Evolutionary conservation across 2,797 vertebrate species (phyloP), one percentile per base, ranked within the genome.

Genomic region (Eulemur coronatus): DNA sequence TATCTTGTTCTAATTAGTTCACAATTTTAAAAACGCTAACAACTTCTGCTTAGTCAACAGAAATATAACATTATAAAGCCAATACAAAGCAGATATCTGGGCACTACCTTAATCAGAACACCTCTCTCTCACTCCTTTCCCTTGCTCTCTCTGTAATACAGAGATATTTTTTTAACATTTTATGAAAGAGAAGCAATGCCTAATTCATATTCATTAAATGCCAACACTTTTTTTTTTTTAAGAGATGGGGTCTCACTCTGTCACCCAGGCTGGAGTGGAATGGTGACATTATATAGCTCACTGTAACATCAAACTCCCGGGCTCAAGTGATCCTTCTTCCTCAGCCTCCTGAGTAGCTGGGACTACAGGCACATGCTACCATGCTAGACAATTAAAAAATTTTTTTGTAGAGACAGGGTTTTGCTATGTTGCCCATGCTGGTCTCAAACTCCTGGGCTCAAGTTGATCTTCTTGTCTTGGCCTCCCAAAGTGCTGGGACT

Each of bases 131-230:
- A 81, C 50, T 70, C 22, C 1, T 35, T 20, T 78, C 52, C 35
- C n/a, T 18, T 43, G 69, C 18, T 38, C 35, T 78, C 35, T 57
- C n/a, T 30, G 7, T 41, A 61, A 59, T 7, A 63, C 61, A 55
- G 5, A 98, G 12, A 63, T 13, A 48, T 67, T 20, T 43, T 30
- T 10, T 35, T 97, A 97, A 95, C 69, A 96, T 93, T 96, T 97
- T 97, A 76, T 97, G 96, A 97, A 97, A 97, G 93, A 97, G 97
- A 98, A 98, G 88, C 84, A 94, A 98, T 98, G 89, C 43, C 17
- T 79, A 57, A 96, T 98, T 98, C 98, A 98, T 97, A 98, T 96
- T 98, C 95, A 97, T 96, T 96, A 98, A 81, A 98, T 96, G 92
- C 95, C 97, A 98, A 97, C 76, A 89, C 59, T 96, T 95, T 88